Base-by-base conservation (phyloP, 2,113 vertebrate genomes). In the Choloepus hoffmanni region DNA sequence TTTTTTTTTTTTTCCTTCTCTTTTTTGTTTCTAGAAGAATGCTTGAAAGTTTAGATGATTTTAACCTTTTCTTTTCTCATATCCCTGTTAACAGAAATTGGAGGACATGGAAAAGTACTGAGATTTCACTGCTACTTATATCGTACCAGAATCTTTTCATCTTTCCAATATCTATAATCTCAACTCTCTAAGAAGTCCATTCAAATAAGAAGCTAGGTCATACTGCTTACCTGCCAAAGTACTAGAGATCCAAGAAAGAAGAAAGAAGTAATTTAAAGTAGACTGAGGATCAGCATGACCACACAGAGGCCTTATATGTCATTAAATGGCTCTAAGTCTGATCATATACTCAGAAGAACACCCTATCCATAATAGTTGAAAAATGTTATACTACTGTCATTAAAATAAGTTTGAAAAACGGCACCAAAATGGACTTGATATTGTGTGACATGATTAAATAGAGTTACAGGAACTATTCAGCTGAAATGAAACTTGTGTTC, bases 51-150 rank as follows among this genome's bases (percentile, higher is more conserved):
- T 88, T 30, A 86, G 23, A 60, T 15, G 40, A 84, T 50, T 88
- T 85, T 50, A 83, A 86, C 30, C 72, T 74, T 78, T 82, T 65
- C 79, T 76, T 78, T 95, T 92, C 53, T 94, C 26, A 78, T 23
- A 60, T 94, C 19, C 53, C 28, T 68, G 58, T 26, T 68, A 96
- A 83, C 16, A 95, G 79, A 89, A 93, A 95, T 24, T 50, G 19
- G 45, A 70, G 30, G 40, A 94, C 91, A n/a, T 48, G 60, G 91
- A 90, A 89, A 96, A 87, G 11, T 76, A 94, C 14, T 48, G 45
- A 83, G 9, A 83, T 77, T 82, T 89, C 67, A 81, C 55, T 60
- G 73, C 73, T 72, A n/a, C 9, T 72, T 72, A 40, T 36, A 72
- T 23, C 30, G 28, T 18, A 76, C 43, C 73, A 30, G 45, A 76